phyloP scores from a whole-genome alignment of 2,888 invertebrate species.

The Dinocampus coccinellae region DNA sequence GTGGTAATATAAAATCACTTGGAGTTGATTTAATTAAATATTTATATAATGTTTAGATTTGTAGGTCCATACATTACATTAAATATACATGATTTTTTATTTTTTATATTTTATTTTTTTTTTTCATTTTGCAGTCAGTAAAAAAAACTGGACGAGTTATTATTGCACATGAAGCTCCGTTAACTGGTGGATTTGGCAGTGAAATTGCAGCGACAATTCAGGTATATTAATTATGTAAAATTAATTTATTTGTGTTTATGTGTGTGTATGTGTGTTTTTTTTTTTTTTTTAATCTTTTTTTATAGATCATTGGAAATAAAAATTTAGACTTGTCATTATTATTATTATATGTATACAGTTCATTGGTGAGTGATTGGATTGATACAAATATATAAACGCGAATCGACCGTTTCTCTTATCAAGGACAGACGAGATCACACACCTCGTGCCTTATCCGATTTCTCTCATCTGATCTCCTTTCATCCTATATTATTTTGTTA shows the following conservation, averaged over 20 bases:
- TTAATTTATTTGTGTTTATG: too few species aligned
- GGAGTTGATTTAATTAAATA: not conserved
- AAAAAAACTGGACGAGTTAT: slow-evolving; percentile 93
- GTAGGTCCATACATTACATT: not conserved
- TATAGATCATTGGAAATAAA: not conserved
- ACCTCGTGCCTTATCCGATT: slow-evolving; percentile 32
- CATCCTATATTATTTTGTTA: slow-evolving; percentile 10
- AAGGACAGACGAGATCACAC: slow-evolving; percentile 30
- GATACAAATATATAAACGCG: not conserved
- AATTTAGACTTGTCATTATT: not conserved
- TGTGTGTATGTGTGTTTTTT: too few species aligned
- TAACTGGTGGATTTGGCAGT: slow-evolving; percentile 95
- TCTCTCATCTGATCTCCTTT: slow-evolving; percentile 25
- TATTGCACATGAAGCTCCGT: slow-evolving; percentile 95
- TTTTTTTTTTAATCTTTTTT: not conserved
- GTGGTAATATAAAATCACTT: not conserved
- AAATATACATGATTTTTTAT: too few species aligned
- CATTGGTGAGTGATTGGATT: not conserved
- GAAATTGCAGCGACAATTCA: slow-evolving; percentile 95
- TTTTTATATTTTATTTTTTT: slow-evolving; percentile 23
- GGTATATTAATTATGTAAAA: too few species aligned
- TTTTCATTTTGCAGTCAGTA: slow-evolving; percentile 81
- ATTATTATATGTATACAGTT: not conserved
- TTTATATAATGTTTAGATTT: not conserved
- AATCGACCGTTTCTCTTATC: slow-evolving; percentile 25